Evolutionary conservation across 2,888 invertebrate genomes (phyloP).

Genomic region (Masnerella sp.): DNA sequence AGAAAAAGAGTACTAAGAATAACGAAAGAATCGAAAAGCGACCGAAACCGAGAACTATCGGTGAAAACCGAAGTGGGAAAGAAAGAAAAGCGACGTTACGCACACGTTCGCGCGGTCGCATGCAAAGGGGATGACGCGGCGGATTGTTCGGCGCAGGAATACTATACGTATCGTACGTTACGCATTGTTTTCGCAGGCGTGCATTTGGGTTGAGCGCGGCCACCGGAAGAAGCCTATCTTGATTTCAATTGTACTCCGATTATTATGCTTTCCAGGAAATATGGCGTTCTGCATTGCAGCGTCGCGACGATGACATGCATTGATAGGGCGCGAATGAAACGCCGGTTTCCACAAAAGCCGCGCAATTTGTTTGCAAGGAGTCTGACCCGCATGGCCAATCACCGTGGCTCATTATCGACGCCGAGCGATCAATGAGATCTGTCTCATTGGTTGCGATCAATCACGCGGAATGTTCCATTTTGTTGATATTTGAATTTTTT

Average conservation of each 20-base stretch:
- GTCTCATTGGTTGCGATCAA: too few relatives aligned
- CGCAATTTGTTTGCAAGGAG: constrained; percentile 19
- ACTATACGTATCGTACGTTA: constrained; percentile 53
- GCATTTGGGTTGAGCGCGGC: constrained; percentile 57
- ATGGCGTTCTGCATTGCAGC: constrained; percentile 58
- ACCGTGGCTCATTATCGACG: too few relatives aligned
- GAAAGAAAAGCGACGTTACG: constrained; percentile 48
- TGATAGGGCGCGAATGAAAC: constrained; percentile 40
- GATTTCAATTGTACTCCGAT: constrained; percentile 64
- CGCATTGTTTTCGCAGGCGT: constrained; percentile 57
- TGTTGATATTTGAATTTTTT: too few relatives aligned
- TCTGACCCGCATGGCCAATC: too few relatives aligned
- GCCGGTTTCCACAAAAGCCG: constrained; percentile 35
- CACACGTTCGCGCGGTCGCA: constrained; percentile 18
- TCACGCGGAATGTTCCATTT: too few relatives aligned
- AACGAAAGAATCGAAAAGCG: too few relatives aligned
- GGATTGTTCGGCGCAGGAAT: constrained; percentile 44
- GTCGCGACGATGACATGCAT: constrained; percentile 56
- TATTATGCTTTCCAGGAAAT: constrained; percentile 64
- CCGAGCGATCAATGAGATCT: too few relatives aligned
- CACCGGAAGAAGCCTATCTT: constrained; percentile 64
- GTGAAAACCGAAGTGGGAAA: constrained; percentile 47
- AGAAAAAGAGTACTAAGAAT: too few relatives aligned
- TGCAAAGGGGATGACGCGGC: constrained; percentile 49
- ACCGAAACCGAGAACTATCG: constrained; percentile 15